phyloP scores from a whole-genome alignment of 2,797 vertebrate genomes.

The Sorex maritimensis region DNA sequence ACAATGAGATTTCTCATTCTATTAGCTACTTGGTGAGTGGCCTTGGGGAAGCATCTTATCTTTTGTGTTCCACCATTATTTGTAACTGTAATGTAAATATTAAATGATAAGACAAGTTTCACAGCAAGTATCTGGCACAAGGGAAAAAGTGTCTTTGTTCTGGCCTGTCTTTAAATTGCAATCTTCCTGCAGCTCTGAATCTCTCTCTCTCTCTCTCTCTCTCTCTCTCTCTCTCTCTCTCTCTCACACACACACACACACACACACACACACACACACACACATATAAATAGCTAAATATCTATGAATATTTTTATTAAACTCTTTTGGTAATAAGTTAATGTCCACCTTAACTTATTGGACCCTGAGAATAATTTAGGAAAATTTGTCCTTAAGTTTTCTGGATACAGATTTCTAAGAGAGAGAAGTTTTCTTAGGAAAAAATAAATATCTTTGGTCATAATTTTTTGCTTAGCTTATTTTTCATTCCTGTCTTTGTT shows the following conservation, averaged over 20 bases:
- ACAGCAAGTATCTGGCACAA: not conserved
- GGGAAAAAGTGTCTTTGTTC: not conserved
- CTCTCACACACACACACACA: too few relatives aligned
- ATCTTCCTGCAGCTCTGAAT: not conserved
- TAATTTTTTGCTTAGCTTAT: not conserved
- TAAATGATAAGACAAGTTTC: not conserved
- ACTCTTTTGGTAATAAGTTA: too few relatives aligned
- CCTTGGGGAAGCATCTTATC: not conserved
- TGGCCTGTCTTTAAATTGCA: not conserved
- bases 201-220: too few relatives aligned
- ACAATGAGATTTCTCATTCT: not conserved
- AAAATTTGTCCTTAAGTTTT: not conserved
- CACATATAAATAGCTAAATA: too few relatives aligned
- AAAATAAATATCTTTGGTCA: not conserved
- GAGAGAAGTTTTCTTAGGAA: not conserved
- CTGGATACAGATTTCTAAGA: not conserved
- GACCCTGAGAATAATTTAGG: not conserved
- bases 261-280: too few relatives aligned
- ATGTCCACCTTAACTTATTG: not conserved
- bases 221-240: too few relatives aligned
- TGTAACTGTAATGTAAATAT: not conserved
- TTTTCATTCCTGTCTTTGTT: slow-evolving; percentile 54
- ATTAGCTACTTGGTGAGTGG: not conserved
- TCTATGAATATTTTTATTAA: too few relatives aligned
- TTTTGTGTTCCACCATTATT: not conserved